A percentile compares a stretch with the other conserved stretches of the same genome.
These are phyloP conservation scores for Flabesymbios commensalis DNA, from an alignment of 2,888 invertebrate species.

Conservation along the genomic window DNA sequence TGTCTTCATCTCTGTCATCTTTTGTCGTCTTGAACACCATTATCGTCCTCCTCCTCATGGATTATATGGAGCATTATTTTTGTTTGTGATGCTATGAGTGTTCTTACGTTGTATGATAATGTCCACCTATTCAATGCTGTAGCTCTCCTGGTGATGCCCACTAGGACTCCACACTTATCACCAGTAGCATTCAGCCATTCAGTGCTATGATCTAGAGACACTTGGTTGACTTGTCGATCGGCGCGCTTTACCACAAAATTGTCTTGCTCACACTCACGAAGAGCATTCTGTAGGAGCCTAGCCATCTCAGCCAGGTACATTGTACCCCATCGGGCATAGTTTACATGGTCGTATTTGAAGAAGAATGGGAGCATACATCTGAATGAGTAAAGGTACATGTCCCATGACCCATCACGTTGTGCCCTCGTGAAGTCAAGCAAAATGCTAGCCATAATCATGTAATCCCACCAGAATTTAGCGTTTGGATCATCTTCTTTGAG, in stretches of 20 bases:
- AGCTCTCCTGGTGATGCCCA: conserved; percentile 5
- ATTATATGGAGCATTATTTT: neutral
- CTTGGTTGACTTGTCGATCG: conserved; percentile 18
- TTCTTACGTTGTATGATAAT: conserved; percentile 7
- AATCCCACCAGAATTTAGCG: conserved; percentile 12
- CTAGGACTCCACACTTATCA: conserved; percentile 18
- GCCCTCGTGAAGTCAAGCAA: conserved; percentile 11
- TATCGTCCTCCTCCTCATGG: neutral
- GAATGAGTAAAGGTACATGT: conserved; percentile 12
- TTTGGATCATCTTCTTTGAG: conserved; percentile 1
- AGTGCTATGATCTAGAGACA: conserved; percentile 18
- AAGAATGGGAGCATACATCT: conserved; percentile 11
- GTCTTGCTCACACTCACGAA: conserved; percentile 13
- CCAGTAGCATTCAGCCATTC: conserved; percentile 20
- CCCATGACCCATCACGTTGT: conserved; percentile 11
- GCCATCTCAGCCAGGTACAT: conserved; percentile 14
- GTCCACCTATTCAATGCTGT: conserved; percentile 7
- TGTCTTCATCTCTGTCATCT: neutral
- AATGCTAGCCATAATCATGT: conserved; percentile 10
- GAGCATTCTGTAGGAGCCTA: neutral
- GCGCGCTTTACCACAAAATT: conserved; percentile 23
- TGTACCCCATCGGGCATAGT: conserved; percentile 14
- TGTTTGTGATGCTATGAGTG: neutral
- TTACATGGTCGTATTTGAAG: conserved; percentile 10
- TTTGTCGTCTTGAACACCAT: neutral